phyloP scores from a whole-genome alignment of 2,888 invertebrate genomes.

The Autographa pulchrina region DNA sequence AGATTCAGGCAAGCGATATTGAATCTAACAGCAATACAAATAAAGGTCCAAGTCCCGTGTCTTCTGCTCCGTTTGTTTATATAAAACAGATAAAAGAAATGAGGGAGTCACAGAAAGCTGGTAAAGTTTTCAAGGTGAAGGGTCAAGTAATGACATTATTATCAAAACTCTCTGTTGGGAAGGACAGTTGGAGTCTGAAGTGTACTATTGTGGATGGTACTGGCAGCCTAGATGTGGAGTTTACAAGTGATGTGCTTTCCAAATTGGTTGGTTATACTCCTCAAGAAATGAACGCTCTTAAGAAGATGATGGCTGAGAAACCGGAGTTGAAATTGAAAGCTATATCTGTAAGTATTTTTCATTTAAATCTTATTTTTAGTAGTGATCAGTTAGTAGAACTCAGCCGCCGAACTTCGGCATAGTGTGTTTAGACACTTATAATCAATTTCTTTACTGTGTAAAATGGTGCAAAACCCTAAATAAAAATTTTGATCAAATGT shows the following conservation, averaged over 20 bases:
- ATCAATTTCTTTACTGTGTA: constrained; percentile 4
- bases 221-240: constrained; percentile 86
- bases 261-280: constrained; percentile 86
- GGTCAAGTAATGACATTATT: constrained; percentile 88
- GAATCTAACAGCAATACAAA: constrained; percentile 30
- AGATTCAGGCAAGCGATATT: constrained; percentile 68
- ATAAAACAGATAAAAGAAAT: constrained; percentile 83
- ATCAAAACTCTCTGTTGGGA: constrained; percentile 87
- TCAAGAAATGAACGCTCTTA: constrained; percentile 81
- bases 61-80: constrained; percentile 81
- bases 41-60: constrained; percentile 60
- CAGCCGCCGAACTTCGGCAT: too few relatives aligned
- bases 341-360: constrained; percentile 72
- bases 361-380: too few relatives aligned
- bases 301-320: constrained; percentile 75
- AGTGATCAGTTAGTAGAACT: too few relatives aligned
- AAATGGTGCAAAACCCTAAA: too few relatives aligned
- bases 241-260: constrained; percentile 89
- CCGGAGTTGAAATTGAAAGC: constrained; percentile 78
- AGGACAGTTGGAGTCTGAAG: constrained; percentile 88
- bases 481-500: too few relatives aligned
- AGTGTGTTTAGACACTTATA: too few relatives aligned
- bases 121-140: constrained; percentile 87
- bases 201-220: constrained; percentile 90
- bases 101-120: constrained; percentile 68